A percentile compares a stretch with the other conserved stretches of the same genome.
Evolutionary conservation across 1,140 invertebrate genomes (phyloP).

Genomic region (Scaptomyza hsui): DNA sequence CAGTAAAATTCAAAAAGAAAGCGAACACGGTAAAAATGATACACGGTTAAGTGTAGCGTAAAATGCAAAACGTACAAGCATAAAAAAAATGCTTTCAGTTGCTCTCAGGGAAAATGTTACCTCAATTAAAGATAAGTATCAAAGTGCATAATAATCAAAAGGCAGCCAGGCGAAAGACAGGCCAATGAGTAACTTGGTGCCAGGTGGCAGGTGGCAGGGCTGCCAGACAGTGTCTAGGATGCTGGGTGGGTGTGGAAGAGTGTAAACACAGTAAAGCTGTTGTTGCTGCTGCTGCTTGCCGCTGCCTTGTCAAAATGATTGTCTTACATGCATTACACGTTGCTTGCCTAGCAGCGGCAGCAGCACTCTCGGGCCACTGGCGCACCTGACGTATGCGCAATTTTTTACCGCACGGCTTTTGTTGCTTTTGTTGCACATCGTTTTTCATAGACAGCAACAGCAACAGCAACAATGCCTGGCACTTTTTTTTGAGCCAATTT

Average conservation of each 20-base stretch:
- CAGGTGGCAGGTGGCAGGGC: constrained; percentile 20
- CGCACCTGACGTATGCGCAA: constrained; percentile 77
- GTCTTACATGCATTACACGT: constrained; percentile 77
- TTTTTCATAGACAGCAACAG: constrained; percentile 74
- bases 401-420: constrained; percentile 63
- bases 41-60: constrained; percentile 39
- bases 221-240: constrained; percentile 35
- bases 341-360: constrained; percentile 24
- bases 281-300: constrained; percentile 10
- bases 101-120: constrained; percentile 61
- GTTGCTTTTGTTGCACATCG: constrained; percentile 76
- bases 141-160: constrained; percentile 82
- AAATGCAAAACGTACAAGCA: constrained; percentile 12
- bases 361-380: constrained; percentile 23
- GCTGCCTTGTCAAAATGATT: constrained; percentile 77
- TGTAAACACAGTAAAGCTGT: constrained; percentile 43
- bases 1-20: constrained; percentile 8
- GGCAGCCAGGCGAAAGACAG: constrained; percentile 70
- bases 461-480: constrained; percentile 28
- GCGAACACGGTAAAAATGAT: constrained; percentile 18
- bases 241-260: constrained; percentile 23
- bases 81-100: constrained; percentile 24
- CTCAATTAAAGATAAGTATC: constrained; percentile 82
- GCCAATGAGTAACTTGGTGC: constrained; percentile 56
- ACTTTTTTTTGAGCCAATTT: constrained; percentile 67